Conservation (phyloP, 2,797 vertebrate genomes). For the Pygocentrus nattereri region DNA sequence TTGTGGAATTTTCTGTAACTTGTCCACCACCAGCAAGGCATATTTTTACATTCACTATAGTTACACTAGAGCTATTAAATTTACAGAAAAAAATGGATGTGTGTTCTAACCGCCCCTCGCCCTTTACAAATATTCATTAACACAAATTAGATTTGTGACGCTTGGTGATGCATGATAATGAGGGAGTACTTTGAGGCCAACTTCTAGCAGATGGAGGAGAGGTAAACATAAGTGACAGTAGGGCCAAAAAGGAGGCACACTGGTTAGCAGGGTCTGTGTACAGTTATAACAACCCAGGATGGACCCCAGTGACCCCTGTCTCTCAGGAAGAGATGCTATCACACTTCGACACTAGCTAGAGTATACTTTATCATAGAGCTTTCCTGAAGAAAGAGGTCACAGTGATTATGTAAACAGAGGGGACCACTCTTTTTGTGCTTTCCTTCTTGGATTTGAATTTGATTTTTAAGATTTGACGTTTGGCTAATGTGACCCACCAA, state of each 20-base stretch:
- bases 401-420: too few relatives aligned
- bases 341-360: not conserved
- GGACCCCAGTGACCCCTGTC: not conserved
- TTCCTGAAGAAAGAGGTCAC: too few relatives aligned
- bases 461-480: too few relatives aligned
- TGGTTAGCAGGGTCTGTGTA: not conserved
- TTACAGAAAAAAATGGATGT: not conserved
- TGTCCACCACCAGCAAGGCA: not conserved
- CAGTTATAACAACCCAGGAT: not conserved
- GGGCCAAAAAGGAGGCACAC: not conserved
- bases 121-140: constrained; percentile 18
- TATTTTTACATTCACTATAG: not conserved
- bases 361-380: not conserved
- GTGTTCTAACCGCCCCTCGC: not conserved
- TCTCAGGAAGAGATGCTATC: not conserved
- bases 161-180: constrained; percentile 20
- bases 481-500: too few relatives aligned
- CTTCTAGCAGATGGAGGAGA: not conserved
- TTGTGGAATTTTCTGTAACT: not conserved
- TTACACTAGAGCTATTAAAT: not conserved
- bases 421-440: too few relatives aligned
- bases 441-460: not conserved
- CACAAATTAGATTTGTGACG: constrained; percentile 14
- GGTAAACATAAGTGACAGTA: not conserved
- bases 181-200: constrained; percentile 9